These are phyloP conservation scores for Anthonomus grandis DNA, from an alignment of 1,140 invertebrate species.

Conservation along the genomic window DNA sequence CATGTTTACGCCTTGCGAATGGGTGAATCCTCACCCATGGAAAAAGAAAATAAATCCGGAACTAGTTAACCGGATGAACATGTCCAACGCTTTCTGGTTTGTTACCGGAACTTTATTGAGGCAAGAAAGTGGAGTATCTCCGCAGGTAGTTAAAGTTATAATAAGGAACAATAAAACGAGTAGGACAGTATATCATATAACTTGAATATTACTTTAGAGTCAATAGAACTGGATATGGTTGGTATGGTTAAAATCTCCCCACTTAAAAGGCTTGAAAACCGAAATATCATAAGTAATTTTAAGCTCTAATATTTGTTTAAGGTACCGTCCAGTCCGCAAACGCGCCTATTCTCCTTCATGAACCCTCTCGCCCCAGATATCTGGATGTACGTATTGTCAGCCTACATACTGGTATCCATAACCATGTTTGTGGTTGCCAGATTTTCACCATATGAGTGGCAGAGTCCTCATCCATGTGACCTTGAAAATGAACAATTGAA, in stretches of 20 bases:
- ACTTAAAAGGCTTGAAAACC: not conserved
- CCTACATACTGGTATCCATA: constrained; percentile 73
- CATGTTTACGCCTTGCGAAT: constrained; percentile 92
- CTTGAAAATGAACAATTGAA: constrained; percentile 57
- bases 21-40: constrained; percentile 86
- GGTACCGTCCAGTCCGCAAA: constrained; percentile 65
- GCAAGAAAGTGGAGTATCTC: constrained; percentile 85
- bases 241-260: too few species aligned
- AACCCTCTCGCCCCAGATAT: constrained; percentile 82
- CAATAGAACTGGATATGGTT: too few species aligned
- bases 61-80: constrained; percentile 88
- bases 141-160: constrained; percentile 63
- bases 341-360: constrained; percentile 82
- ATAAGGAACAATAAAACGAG: constrained; percentile 7
- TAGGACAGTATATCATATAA: not conserved
- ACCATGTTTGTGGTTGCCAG: constrained; percentile 80
- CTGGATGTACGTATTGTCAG: constrained; percentile 75
- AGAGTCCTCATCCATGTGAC: constrained; percentile 71
- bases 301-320: constrained; percentile 29
- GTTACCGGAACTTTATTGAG: constrained; percentile 90
- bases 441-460: constrained; percentile 80
- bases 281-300: not conserved
- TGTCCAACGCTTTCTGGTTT: constrained; percentile 92
- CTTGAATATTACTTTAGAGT: too few species aligned
- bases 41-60: constrained; percentile 70